Percentiles rank a stretch among this genome's conserved stretches.
Evolutionary conservation across 2,888 invertebrate species (phyloP).

Genomic region (Drosophila nigricruria): DNA sequence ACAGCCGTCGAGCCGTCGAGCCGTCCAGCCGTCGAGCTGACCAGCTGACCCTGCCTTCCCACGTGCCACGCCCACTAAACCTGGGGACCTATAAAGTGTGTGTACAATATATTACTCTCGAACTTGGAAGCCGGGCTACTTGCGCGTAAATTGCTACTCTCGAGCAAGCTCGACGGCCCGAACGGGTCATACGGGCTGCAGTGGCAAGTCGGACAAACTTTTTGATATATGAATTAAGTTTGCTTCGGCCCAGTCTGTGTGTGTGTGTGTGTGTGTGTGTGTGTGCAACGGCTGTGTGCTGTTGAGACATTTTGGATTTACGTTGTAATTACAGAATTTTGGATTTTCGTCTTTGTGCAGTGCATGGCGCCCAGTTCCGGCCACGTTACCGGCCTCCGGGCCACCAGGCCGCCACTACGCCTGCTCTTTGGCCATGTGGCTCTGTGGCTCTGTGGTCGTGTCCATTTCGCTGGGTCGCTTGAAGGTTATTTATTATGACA

Average conservation of each 20-base stretch:
- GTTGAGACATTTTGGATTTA: constrained; percentile 82
- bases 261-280: constrained; percentile 37
- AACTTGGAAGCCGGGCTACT: constrained; percentile 69
- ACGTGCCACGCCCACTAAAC: constrained; percentile 20
- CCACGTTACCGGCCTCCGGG: constrained; percentile 16
- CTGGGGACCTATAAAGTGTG: constrained; percentile 62
- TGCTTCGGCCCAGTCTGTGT: constrained; percentile 48
- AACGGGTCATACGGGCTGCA: constrained; percentile 2
- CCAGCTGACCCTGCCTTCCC: constrained; percentile 31
- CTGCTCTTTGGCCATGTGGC: constrained; percentile 6
- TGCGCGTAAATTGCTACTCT: constrained; percentile 81
- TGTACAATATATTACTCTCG: constrained; percentile 52
- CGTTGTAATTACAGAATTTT: constrained; percentile 81
- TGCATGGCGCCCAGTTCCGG: constrained; percentile 37
- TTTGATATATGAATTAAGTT: constrained; percentile 81
- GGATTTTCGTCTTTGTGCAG: constrained; percentile 73
- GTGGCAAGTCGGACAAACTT: constrained; percentile 60
- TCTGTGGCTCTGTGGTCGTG: constrained; percentile 55
- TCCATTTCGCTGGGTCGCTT: constrained; percentile 75
- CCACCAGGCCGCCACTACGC: background rate
- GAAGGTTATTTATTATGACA: constrained; percentile 81
- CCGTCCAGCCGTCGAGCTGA: background rate
- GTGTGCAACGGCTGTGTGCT: constrained; percentile 70
- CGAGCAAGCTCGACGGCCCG: constrained; percentile 47
- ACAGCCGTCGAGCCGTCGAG: constrained; percentile 10